Base-by-base conservation (phyloP, 2,888 invertebrate genomes). In the Oscheius sp. region DNA sequence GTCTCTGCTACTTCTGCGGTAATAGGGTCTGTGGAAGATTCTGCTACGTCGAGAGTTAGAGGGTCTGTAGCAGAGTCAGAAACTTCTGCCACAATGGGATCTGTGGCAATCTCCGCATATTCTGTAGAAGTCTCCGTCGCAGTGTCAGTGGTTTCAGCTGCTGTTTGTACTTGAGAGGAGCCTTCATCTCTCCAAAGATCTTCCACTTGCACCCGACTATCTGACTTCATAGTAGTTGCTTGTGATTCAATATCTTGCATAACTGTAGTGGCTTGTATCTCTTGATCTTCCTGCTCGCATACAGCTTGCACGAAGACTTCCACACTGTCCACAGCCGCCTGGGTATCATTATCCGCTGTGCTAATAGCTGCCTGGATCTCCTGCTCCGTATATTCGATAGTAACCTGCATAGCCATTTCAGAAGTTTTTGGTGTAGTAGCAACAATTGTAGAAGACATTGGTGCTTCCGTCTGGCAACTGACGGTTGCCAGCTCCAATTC, bases 381-480 rank as follows among this genome's bases (percentile, higher is more conserved):
- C 49, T 66, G 46, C 49, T 52, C 52, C 18, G 46, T 49, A 18
- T 21, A 13, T 27, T 52, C 43, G 13, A 21, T n/a, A 1, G 13
- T 41, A 41, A 25, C 61, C 43, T 61, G 61, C n/a, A 43, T 43
- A 21, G 41, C 61, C 21, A 61, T 61, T 18, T 61, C 61, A 13
- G 46, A 46, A 29, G 52, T 66, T 16, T 66, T 49, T 13, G 18
- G 43, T 13, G 66, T 49, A 29, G 66, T 13, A 7, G 52, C 52
- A n/a, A 27, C 25, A 9, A 66, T 52, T 16, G 52, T 46, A 27
- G 52, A 27, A 9, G 66, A 52, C 16, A 52, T 27, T 12, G 29
- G 52, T 13, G 35, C 35, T 29, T 66, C 66, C 2, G 66, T 66
- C 25, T 66, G 66, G 49, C 66, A 66, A 3, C 52, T 52, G 18